Conservation (phyloP, 2,113 vertebrate species). For the Herpetotheres cachinnans region DNA sequence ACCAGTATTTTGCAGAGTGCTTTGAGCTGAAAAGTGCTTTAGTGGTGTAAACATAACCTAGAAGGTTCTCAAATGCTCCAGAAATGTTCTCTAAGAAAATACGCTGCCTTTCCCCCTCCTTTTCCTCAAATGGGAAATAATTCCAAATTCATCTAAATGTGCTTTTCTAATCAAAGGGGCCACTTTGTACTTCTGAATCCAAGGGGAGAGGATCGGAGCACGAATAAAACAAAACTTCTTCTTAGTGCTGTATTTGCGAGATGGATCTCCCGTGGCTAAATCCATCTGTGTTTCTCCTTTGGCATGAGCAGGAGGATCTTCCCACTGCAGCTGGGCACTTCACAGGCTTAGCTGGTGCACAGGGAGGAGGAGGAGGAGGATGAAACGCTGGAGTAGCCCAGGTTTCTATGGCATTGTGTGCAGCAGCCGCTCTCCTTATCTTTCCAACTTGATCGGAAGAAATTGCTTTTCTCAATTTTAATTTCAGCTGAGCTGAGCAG, state of each 20-base stretch:
- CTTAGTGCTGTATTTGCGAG: neutral
- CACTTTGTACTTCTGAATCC: conserved; percentile 16
- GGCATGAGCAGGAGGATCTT: neutral
- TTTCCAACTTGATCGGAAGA: conserved; percentile 35
- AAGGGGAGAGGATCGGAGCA: neutral
- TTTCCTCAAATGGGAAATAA: neutral
- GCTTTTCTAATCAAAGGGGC: conserved; percentile 54
- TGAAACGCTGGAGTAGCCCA: neutral
- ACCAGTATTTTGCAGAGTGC: neutral
- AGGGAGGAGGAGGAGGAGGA: neutral
- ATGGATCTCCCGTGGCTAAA: neutral
- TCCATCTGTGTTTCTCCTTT: conserved; percentile 20
- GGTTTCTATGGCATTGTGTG: conserved; percentile 33
- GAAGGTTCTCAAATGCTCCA: neutral
- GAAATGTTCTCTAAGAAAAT: conserved; percentile 2
- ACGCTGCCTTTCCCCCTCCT: neutral
- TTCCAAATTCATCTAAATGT: conserved; percentile 28
- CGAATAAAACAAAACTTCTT: conserved; percentile 1
- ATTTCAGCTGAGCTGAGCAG: conserved; percentile 57
- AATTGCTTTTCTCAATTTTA: conserved; percentile 67
- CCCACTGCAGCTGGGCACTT: neutral
- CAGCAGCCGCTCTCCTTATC: neutral
- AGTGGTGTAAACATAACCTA: neutral
- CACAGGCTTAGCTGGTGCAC: neutral
- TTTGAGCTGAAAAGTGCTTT: conserved; percentile 12